A percentile compares a stretch with the other conserved stretches of the same genome.
Evolutionary conservation across 2,113 vertebrate species (phyloP).

Genomic region (Lagopus muta): DNA sequence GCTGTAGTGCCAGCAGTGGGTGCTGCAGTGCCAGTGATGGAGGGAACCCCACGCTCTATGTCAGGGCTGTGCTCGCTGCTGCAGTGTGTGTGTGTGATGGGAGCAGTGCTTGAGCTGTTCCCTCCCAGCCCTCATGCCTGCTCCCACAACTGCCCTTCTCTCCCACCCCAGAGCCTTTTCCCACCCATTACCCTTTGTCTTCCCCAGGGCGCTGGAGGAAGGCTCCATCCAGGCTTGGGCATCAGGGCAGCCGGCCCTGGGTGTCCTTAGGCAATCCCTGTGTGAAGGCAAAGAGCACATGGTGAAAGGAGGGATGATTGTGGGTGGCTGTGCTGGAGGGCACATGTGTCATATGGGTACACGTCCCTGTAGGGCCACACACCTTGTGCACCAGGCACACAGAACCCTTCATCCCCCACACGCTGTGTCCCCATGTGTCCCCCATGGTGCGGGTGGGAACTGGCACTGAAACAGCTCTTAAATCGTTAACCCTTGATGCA

Average conservation of each 20-base stretch:
- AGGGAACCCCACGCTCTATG: too few relatives aligned
- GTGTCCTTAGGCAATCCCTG: not conserved
- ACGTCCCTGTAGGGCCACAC: too few relatives aligned
- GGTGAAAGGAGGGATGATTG: not conserved
- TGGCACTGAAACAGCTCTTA: not conserved
- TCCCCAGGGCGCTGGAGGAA: conserved; percentile 55
- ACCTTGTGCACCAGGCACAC: not conserved
- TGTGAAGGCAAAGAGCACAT: conserved; percentile 3
- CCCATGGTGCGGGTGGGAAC: not conserved
- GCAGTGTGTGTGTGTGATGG: not conserved
- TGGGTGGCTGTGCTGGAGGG: not conserved
- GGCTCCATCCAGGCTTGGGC: conserved; percentile 22
- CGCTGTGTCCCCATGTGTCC: not conserved
- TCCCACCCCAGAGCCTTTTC: not conserved
- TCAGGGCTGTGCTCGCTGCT: too few relatives aligned
- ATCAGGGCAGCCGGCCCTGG: not conserved
- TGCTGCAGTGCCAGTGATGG: too few relatives aligned
- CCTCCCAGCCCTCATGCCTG: not conserved
- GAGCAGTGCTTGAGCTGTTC: not conserved
- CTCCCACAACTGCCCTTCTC: not conserved
- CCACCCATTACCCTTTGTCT: conserved; percentile 58
- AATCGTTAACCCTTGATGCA: not conserved
- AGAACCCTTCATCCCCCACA: not conserved
- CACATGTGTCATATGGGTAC: not conserved
- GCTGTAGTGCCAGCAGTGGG: not conserved